Base-by-base conservation (phyloP, 1,140 invertebrate genomes). In the Philotrypesis tridentata region DNA sequence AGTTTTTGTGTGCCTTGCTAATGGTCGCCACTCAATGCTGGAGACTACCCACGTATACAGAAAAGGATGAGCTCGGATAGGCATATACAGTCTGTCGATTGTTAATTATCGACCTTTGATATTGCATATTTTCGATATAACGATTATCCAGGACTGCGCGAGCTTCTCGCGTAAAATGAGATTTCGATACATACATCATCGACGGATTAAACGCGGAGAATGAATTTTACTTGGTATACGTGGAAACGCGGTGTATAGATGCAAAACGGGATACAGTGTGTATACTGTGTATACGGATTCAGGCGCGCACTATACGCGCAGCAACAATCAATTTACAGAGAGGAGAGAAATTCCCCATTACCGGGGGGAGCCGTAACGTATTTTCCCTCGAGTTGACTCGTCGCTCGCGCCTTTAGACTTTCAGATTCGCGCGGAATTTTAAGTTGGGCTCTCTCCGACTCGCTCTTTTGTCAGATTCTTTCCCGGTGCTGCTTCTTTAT, bases 341-440 rank as follows among this genome's bases (percentile, higher is more conserved):
- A 67, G 37, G 27, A 21, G 17, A 72, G 21, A 73, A 74, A 80
- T 80, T 74, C 61, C 71, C 79, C 71, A 80, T 80, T 80, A 80
- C 37, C 31, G 1, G 29, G 27, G 23, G 11, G 4, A 21, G 12
- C 33, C 27, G 14, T 68, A 68, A 71, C 78, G 77, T 79, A 72
- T 29, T 79, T 79, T 79, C 14, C n/a, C 67, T 65, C 61, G 27
- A 2, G 77, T 14, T 27, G 25, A 77, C 27, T 23, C 14, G 40
- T 21, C 3, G 5, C 40, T 71, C 29, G 40, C 14, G 33, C 79
- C 79, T 73, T 61, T 80, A 80, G 71, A 80, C 79, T 80, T 80
- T 80, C 71, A 80, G 79, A 80, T 80, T 80, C 61, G 70, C 79
- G 12, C 37, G 25, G 79, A 80, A 80, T 80, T 80, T 80, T 80